These are phyloP conservation scores for Adelges cooleyi DNA, from an alignment of 1,140 invertebrate genomes.

Conservation along the genomic window DNA sequence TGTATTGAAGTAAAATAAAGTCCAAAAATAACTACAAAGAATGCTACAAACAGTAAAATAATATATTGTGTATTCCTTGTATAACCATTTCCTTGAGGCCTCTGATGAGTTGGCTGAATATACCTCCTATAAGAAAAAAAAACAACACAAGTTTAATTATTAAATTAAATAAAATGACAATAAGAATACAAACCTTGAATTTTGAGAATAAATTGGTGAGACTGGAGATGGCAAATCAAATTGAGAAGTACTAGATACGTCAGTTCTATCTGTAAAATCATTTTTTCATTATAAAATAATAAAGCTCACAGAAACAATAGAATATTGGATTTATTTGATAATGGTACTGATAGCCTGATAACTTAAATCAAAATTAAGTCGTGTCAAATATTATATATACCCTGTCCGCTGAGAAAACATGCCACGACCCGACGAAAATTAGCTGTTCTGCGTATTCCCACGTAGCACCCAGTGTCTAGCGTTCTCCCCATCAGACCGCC, in stretches of 20 bases:
- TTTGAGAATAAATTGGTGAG: conserved; percentile 14
- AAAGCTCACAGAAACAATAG: no score
- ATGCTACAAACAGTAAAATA: not conserved
- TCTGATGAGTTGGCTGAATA: conserved; percentile 14
- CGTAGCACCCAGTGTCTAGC: no score
- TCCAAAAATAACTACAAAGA: conserved; percentile 22
- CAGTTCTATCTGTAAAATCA: not conserved
- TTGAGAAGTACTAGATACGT: conserved; percentile 7
- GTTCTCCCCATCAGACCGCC: no score
- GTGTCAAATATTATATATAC: no score
- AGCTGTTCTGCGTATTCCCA: no score
- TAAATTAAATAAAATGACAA: no score
- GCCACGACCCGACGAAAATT: no score
- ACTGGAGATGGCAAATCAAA: conserved; percentile 16
- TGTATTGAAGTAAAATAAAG: conserved; percentile 21
- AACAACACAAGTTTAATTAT: not conserved
- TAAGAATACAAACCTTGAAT: conserved; percentile 9
- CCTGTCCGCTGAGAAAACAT: no score
- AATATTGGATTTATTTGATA: no score
- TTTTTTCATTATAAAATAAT: no score
- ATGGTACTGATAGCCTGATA: no score
- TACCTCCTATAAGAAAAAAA: not conserved
- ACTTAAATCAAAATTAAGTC: no score
- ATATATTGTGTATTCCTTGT: conserved; percentile 20
- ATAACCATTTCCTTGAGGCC: not conserved